A percentile compares a stretch with the other conserved stretches of the same genome.
phyloP scores from a whole-genome alignment of 2,797 vertebrate genomes.

The Sebastes matsubarae region DNA sequence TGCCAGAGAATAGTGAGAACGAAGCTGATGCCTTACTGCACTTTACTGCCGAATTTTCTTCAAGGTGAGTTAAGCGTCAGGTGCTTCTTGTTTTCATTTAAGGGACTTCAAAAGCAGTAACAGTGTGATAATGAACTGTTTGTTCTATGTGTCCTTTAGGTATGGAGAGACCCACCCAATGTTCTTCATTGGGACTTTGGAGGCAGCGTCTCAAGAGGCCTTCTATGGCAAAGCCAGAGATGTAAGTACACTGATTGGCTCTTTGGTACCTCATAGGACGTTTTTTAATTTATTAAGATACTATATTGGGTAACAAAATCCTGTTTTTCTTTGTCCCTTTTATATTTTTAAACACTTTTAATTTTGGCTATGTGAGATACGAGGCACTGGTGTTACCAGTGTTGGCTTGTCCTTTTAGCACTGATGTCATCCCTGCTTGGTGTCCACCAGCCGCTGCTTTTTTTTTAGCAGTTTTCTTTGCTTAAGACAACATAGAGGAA shows the following conservation, averaged over 20 bases:
- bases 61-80: slow-evolving; percentile 85
- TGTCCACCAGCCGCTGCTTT: slow-evolving; percentile 2
- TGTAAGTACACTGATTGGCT: slow-evolving; percentile 85
- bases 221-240: slow-evolving; percentile 99
- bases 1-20: slow-evolving; percentile 99
- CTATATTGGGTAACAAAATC: neutral
- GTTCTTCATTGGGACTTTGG: slow-evolving; percentile 98
- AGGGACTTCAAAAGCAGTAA: neutral
- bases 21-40: slow-evolving; percentile 99
- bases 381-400: slow-evolving; percentile 5
- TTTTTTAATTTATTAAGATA: slow-evolving; percentile 25
- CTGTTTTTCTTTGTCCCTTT: slow-evolving; percentile 10
- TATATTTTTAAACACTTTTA: slow-evolving; percentile 1
- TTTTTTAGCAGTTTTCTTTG: slow-evolving; percentile 40
- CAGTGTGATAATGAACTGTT: neutral
- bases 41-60: slow-evolving; percentile 99
- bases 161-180: slow-evolving; percentile 99
- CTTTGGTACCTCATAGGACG: neutral
- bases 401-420: slow-evolving; percentile 10
- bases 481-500: slow-evolving; percentile 58
- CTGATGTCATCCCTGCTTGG: slow-evolving; percentile 45
- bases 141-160: slow-evolving; percentile 79
- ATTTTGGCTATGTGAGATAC: slow-evolving; percentile 1
- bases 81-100: neutral
- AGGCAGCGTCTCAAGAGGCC: slow-evolving; percentile 99